Conservation (phyloP, 92 coral and sea anemone genomes). For the Metridium senile region DNA sequence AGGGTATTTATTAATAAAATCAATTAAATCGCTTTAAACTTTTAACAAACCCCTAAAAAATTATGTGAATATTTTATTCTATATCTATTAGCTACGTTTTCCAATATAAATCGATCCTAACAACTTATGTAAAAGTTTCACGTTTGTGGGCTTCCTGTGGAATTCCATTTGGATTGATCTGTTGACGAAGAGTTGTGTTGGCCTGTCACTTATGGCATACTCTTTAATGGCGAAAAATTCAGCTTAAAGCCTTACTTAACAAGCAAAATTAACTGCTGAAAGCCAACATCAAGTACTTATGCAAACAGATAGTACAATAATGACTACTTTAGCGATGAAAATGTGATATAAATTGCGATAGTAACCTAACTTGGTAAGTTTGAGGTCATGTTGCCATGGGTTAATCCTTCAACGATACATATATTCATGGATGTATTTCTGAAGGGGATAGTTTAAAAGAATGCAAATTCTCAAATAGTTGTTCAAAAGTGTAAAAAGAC, state of each 20-base stretch:
- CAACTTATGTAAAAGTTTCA: too few relatives aligned
- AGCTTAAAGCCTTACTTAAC: background rate
- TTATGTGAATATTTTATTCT: too few relatives aligned
- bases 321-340: background rate
- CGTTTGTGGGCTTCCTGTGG: constrained; percentile 10
- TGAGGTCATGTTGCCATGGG: background rate
- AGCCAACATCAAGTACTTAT: background rate
- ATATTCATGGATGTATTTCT: too few relatives aligned
- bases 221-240: background rate
- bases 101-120: too few relatives aligned
- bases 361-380: background rate
- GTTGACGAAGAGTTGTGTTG: background rate
- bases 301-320: background rate
- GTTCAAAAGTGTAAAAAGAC: too few relatives aligned
- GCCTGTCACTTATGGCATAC: background rate
- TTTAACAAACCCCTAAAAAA: too few relatives aligned
- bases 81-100: too few relatives aligned
- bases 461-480: too few relatives aligned
- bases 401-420: too few relatives aligned
- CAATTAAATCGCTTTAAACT: too few relatives aligned
- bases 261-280: background rate
- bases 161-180: background rate
- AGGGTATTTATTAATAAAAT: too few relatives aligned
- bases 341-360: background rate
- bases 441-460: too few relatives aligned